These are phyloP conservation scores for Tuta absoluta DNA, from an alignment of 2,888 invertebrate species.

Conservation along the genomic window DNA sequence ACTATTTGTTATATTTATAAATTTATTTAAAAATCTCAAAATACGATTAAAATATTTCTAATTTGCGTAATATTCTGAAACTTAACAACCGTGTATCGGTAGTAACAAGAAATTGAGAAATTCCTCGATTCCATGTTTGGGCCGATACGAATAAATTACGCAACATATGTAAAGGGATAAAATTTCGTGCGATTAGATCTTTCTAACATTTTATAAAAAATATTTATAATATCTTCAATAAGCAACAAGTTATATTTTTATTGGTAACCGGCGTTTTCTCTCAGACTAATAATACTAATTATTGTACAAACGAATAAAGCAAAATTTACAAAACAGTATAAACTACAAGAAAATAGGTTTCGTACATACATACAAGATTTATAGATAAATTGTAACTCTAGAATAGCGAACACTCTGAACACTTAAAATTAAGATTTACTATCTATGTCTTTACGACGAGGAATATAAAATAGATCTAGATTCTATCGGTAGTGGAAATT, in stretches of 20 bases:
- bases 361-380: conserved; percentile 63
- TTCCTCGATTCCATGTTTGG: conserved; percentile 41
- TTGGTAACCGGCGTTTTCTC: conserved; percentile 81
- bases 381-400: conserved; percentile 56
- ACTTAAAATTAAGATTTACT: conserved; percentile 53
- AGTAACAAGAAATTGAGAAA: conserved; percentile 35
- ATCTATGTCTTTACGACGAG: conserved; percentile 60
- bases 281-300: conserved; percentile 80
- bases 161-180: conserved; percentile 63
- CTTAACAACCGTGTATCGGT: conserved; percentile 64
- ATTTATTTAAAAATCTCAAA: conserved; percentile 66
- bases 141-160: conserved; percentile 71
- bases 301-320: conserved; percentile 74
- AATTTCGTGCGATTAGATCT: conserved; percentile 61
- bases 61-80: conserved; percentile 72
- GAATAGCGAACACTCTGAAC: conserved; percentile 75
- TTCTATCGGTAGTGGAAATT: conserved; percentile 75
- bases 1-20: conserved; percentile 50
- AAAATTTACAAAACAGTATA: conserved; percentile 66
- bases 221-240: conserved; percentile 78
- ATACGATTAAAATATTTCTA: conserved; percentile 54
- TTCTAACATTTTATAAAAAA: conserved; percentile 73
- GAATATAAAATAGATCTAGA: conserved; percentile 55
- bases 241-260: conserved; percentile 80
- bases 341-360: conserved; percentile 57